Evolutionary conservation across 2,113 vertebrate species (phyloP).

Genomic region (Mohoua ochrocephala): DNA sequence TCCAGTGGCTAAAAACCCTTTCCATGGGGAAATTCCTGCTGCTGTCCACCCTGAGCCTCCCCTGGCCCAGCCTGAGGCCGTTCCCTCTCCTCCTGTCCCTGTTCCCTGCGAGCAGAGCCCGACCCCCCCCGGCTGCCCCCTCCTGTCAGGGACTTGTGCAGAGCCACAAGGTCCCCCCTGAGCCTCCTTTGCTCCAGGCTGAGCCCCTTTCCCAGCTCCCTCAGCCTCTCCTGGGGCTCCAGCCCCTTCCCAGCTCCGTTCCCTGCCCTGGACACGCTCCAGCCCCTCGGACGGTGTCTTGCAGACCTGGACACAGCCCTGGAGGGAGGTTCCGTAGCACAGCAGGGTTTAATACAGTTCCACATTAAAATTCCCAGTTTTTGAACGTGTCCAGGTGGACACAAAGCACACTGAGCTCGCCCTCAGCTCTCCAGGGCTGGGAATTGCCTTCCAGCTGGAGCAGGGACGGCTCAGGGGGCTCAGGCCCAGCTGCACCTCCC

Average conservation of each 20-base stretch:
- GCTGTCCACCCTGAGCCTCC: fast-evolving
- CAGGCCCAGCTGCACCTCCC: neutral
- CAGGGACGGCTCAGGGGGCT: neutral
- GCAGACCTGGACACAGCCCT: neutral
- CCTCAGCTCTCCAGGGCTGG: neutral
- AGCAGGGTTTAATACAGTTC: fast-evolving
- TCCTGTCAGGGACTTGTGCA: neutral
- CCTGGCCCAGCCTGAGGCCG: neutral
- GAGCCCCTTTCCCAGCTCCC: neutral
- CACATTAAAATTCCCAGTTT: neutral
- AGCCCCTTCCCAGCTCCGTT: neutral
- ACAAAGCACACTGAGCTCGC: fast-evolving
- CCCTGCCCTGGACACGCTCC: fast-evolving
- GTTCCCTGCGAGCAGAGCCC: neutral
- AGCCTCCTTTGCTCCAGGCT: neutral
- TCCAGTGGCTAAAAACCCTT: fast-evolving
- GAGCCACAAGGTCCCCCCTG: neutral
- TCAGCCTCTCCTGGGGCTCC: neutral
- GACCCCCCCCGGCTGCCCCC: neutral
- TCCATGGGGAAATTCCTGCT: neutral
- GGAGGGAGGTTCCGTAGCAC: neutral
- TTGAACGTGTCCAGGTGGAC: neutral
- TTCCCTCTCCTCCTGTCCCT: neutral
- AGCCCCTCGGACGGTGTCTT: no score
- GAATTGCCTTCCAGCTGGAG: neutral